phyloP scores from a whole-genome alignment of 2,888 invertebrate species.

The Byasa hedistus region DNA sequence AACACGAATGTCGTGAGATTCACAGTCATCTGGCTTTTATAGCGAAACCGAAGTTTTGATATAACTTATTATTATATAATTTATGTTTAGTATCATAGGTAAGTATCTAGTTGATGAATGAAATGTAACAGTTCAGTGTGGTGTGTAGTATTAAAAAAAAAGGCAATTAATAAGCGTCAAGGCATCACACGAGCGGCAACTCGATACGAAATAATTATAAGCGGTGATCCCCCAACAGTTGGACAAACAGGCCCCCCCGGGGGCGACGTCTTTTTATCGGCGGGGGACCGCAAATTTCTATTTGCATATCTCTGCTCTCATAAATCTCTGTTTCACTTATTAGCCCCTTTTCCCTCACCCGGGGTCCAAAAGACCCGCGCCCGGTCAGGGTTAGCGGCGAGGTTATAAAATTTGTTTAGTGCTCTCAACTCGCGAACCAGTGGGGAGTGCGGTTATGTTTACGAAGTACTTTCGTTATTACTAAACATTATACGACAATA shows the following conservation, averaged over 20 bases:
- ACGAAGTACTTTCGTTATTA: background rate
- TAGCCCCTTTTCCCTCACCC: conserved; percentile 58
- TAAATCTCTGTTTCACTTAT: conserved; percentile 80
- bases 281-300: conserved; percentile 77
- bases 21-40: too few relatives aligned
- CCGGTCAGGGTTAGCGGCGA: conserved; percentile 47
- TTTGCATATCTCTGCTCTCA: conserved; percentile 78
- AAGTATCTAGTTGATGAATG: too few relatives aligned
- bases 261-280: conserved; percentile 75
- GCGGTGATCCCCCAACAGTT: conserved; percentile 67
- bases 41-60: too few relatives aligned
- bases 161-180: conserved; percentile 21
- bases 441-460: background rate
- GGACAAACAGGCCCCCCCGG: conserved; percentile 67
- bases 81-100: too few relatives aligned
- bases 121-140: too few relatives aligned
- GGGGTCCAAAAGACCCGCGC: conserved; percentile 50
- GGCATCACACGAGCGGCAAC: conserved; percentile 33
- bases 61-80: too few relatives aligned
- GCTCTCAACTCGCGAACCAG: conserved; percentile 1
- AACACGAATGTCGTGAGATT: too few relatives aligned
- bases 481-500: too few relatives aligned
- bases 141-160: too few relatives aligned
- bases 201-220: conserved; percentile 68
- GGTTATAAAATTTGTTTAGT: conserved; percentile 39